Conservation (phyloP, 2,888 invertebrate genomes). For the Lepidocyrtoides sp. region DNA sequence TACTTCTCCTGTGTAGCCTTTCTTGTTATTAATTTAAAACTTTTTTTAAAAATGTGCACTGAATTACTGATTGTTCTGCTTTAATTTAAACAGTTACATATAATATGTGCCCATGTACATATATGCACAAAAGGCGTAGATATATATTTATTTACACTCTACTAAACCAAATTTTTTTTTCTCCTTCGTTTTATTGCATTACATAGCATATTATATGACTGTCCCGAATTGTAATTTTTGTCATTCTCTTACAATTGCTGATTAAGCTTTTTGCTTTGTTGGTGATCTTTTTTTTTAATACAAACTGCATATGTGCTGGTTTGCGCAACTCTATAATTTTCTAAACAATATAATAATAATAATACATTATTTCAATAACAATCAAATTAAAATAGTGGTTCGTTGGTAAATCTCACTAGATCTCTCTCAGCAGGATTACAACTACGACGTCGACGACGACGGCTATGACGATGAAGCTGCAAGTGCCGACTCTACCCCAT, state of each 20-base stretch:
- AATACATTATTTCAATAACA: neutral
- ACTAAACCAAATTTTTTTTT: constrained; percentile 19
- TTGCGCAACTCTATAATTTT: constrained; percentile 39
- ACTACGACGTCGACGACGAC: neutral
- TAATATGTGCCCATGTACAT: neutral
- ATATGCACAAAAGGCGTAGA: neutral
- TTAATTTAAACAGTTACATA: too few species aligned
- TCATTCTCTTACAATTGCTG: neutral
- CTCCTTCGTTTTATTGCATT: neutral
- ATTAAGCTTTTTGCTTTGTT: constrained; percentile 1
- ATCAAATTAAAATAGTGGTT: constrained; percentile 8
- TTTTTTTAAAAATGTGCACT: constrained; percentile 42
- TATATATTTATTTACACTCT: constrained; percentile 34
- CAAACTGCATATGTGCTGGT: constrained; percentile 1
- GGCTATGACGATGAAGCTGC: neutral
- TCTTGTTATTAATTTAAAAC: constrained; percentile 25
- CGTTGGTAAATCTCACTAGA: neutral
- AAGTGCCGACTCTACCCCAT: neutral
- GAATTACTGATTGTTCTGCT: constrained; percentile 22
- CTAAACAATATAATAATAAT: constrained; percentile 35
- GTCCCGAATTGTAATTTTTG: neutral
- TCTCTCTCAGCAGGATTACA: neutral
- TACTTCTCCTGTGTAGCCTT: constrained; percentile 9
- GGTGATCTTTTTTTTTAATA: constrained; percentile 1
- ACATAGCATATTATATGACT: neutral